Percentiles rank a stretch among this genome's conserved stretches.
phyloP scores from a whole-genome alignment of 2,888 invertebrate species.

The Ormyrus thymus region DNA sequence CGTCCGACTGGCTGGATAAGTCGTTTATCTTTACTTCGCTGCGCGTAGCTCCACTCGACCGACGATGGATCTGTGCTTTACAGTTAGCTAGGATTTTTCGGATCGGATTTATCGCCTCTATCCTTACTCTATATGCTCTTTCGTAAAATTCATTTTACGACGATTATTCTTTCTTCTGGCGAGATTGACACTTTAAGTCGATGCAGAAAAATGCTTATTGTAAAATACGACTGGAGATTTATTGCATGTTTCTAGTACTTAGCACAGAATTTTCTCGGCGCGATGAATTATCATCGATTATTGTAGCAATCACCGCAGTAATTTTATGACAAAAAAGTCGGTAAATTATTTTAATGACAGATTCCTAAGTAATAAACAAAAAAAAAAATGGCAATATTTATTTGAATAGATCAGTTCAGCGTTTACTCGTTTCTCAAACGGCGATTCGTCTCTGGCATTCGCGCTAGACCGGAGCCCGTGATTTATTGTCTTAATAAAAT shows the following conservation, averaged over 20 bases:
- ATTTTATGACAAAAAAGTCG: too few species aligned
- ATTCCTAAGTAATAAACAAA: too few species aligned
- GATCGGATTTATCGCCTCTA: slow-evolving; percentile 24
- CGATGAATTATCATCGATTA: too few species aligned
- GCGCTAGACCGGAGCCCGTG: background rate
- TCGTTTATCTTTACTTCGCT: slow-evolving; percentile 39
- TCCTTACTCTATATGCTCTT: background rate
- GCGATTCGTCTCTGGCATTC: slow-evolving; percentile 5
- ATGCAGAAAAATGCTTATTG: background rate
- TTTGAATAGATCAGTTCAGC: background rate
- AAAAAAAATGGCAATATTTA: too few species aligned
- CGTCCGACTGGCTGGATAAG: slow-evolving; percentile 27
- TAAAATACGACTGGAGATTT: slow-evolving; percentile 7
- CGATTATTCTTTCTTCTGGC: background rate
- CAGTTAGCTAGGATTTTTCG: slow-evolving; percentile 21
- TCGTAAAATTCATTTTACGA: too few species aligned
- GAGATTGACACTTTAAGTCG: background rate
- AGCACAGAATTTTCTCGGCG: too few species aligned
- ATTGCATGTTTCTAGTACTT: background rate
- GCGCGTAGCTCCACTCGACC: background rate
- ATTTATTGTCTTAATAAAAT: slow-evolving; percentile 35
- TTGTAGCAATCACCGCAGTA: too few species aligned
- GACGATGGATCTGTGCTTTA: slow-evolving; percentile 19
- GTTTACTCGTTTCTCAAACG: background rate
- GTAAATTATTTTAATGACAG: too few species aligned